phyloP scores from a whole-genome alignment of 2,113 vertebrate genomes.

The Phylloscopus whistleri region DNA sequence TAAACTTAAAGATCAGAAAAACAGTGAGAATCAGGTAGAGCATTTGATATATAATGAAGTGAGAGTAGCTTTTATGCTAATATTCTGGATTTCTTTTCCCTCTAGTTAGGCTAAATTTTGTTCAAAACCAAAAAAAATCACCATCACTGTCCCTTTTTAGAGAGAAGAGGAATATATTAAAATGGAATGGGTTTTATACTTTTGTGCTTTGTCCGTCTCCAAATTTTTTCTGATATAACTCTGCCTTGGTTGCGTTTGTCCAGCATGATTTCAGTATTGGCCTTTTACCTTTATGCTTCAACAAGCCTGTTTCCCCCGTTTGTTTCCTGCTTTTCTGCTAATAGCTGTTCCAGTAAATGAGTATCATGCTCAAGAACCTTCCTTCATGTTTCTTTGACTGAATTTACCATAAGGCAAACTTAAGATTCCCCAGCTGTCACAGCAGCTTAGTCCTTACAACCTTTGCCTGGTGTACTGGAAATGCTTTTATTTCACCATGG shows the following conservation, averaged over 20 bases:
- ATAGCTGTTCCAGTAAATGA: not conserved
- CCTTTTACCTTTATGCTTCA: not conserved
- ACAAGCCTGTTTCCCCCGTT: not conserved
- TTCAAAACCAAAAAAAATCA: conserved; percentile 30
- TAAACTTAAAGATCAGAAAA: not conserved
- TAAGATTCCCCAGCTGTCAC: not conserved
- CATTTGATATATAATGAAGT: not conserved
- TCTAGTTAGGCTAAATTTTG: not conserved
- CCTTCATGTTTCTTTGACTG: not conserved
- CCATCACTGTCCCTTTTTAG: not conserved
- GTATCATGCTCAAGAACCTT: not conserved
- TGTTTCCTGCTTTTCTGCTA: not conserved
- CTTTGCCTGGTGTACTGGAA: not conserved
- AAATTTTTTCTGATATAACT: not conserved
- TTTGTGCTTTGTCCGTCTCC: not conserved
- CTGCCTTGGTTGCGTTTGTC: not conserved
- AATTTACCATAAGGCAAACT: not conserved
- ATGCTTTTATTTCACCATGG: not conserved
- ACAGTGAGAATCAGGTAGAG: not conserved
- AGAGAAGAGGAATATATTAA: not conserved
- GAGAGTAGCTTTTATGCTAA: not conserved
- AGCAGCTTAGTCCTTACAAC: not conserved
- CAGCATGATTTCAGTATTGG: not conserved
- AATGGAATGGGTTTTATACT: not conserved
- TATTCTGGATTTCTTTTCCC: not conserved